These are phyloP conservation scores for Campylorhamphus procurvoides DNA, from an alignment of 2,113 vertebrate species.

Conservation along the genomic window DNA sequence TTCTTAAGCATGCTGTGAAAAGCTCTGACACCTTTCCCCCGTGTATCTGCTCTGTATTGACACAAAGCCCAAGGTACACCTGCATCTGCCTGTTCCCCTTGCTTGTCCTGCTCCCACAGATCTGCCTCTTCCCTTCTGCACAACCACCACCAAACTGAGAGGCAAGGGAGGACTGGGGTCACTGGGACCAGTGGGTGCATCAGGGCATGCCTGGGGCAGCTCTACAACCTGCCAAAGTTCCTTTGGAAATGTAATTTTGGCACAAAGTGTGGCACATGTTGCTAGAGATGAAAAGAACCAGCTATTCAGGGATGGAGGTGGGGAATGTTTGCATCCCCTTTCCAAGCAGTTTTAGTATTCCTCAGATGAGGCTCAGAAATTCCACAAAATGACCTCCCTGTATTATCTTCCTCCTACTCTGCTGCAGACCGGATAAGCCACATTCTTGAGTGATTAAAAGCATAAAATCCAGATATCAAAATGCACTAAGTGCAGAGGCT, in stretches of 20 bases:
- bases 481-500: not conserved
- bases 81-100: not conserved
- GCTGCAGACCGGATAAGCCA: not conserved
- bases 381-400: not conserved
- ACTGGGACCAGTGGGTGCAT: not conserved
- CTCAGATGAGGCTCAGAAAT: not conserved
- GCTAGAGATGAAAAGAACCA: not conserved
- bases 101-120: not conserved
- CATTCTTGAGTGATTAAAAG: not conserved
- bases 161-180: not conserved
- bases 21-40: not conserved
- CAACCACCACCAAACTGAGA: not conserved
- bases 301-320: rapidly evolving
- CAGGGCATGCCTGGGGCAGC: not conserved
- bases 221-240: not conserved
- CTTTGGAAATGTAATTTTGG: not conserved
- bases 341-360: not conserved
- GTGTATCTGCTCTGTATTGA: not conserved
- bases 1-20: not conserved
- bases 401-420: not conserved
- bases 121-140: not conserved
- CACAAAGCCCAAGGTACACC: not conserved
- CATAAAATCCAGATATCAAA: not conserved
- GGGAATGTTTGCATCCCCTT: not conserved
- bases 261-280: not conserved